Conservation (phyloP, 2,113 vertebrate species). For the Sapayoa aenigma region DNA sequence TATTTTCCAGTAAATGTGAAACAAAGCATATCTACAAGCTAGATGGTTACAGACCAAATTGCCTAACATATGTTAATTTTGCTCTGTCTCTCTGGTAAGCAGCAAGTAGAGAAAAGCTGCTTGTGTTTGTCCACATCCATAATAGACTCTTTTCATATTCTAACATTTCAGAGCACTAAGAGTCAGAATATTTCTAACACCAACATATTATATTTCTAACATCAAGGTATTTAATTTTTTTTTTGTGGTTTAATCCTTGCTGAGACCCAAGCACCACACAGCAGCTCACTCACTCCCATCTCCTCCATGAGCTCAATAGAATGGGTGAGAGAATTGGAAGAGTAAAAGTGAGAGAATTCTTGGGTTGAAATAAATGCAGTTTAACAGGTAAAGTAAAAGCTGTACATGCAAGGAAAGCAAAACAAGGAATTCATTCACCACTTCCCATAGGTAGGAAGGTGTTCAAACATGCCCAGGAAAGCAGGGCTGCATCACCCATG, state of each 20-base stretch:
- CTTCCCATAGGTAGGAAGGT: neutral
- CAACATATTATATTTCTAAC: neutral
- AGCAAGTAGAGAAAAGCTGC: neutral
- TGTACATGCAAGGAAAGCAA: neutral
- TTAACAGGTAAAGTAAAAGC: neutral
- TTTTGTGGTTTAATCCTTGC: neutral
- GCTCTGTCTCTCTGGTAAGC: neutral
- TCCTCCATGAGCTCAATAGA: neutral
- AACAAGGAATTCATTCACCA: neutral
- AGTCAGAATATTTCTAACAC: neutral
- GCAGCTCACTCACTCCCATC: neutral
- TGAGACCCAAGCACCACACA: neutral
- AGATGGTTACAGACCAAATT: neutral
- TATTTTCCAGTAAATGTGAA: neutral
- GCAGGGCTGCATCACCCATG: neutral
- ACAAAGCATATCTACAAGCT: neutral
- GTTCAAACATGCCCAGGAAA: neutral
- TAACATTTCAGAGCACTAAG: neutral
- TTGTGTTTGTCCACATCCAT: neutral
- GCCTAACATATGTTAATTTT: neutral
- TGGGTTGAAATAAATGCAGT: neutral
- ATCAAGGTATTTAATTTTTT: neutral
- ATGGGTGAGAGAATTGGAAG: neutral
- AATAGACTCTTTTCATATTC: neutral
- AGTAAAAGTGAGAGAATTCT: neutral